Base-by-base conservation (phyloP, 1,140 invertebrate species). In the Caenorhabditis inopinata region DNA sequence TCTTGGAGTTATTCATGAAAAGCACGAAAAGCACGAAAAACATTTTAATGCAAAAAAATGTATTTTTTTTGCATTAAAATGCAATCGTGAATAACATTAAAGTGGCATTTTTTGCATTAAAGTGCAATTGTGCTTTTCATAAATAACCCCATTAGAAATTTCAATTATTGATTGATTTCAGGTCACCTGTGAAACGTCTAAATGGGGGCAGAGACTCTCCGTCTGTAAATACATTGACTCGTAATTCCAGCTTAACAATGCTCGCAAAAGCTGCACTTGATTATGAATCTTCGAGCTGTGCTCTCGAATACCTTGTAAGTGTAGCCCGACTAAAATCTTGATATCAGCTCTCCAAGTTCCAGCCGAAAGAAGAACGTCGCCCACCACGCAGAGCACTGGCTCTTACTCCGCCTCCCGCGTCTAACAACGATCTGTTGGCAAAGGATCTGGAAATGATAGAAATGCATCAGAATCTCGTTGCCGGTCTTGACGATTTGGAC, bases 291-390 rank as follows among this genome's bases (percentile, higher is more conserved):
- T 38, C 58, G n/a, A 38, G 32, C 12, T 18, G n/a, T 6, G 11
- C 58, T 21, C n/a, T 68, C 2, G 58, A 68, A 18, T 68, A 42
- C 23, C 18, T 68, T 12, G 51, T 58, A 51, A 51, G 49, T 25
- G 9, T 25, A 14, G 9, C n/a, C n/a, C 47, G 6, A 14, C 21
- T 51, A 25, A n/a, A 23, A 42, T 42, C 5, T 42, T 42, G 38
- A 11, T 51, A 1, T 51, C 11, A 51, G 9, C 12, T 23, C 27
- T 21, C 25, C 18, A 32, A 58, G 25, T 58, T 58, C 14, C 51
- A 58, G 51, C 58, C 58, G 12, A 68, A 68, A 68, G 58, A 68
- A 68, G 58, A 68, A 21, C 58, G 58, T 38, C 58, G 58, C 9
- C 58, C 32, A 21, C 25, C 58, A 5, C 25, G 58, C 11, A 29